A percentile compares a stretch with the other conserved stretches of the same genome.
Conservation (phyloP, 1,140 invertebrate species). For the Littorina saxatilis region DNA sequence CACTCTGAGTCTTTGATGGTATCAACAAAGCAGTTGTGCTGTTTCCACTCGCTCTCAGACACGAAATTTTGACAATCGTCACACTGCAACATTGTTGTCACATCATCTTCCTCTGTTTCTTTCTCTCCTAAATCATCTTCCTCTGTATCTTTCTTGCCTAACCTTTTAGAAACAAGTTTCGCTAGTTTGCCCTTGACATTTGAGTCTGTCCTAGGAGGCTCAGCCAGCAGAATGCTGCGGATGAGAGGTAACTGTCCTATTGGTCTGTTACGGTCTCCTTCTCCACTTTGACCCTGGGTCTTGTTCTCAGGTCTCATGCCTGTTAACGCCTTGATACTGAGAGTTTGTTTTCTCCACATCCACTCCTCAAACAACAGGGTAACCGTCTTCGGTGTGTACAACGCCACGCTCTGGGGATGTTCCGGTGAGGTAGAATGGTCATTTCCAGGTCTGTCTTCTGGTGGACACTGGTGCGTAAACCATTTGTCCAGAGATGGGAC, state of each 20-base stretch:
- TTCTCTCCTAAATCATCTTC: not conserved
- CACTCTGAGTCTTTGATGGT: too few relatives aligned
- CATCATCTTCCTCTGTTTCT: not conserved
- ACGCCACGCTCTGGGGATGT: not conserved
- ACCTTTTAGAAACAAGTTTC: not conserved
- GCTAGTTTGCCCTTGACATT: not conserved
- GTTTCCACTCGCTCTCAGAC: not conserved
- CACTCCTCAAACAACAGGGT: not conserved
- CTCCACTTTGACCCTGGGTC: not conserved
- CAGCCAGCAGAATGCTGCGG: not conserved
- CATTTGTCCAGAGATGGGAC: not conserved
- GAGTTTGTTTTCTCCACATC: not conserved
- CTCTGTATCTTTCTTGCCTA: not conserved
- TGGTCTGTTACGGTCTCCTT: too few relatives aligned
- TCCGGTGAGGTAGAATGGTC: not conserved
- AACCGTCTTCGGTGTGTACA: not conserved
- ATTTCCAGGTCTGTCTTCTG: not conserved
- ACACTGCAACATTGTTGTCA: not conserved
- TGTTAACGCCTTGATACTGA: not conserved
- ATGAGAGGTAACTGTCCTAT: conserved; percentile 4
- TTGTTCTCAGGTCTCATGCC: not conserved
- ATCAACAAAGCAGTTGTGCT: not conserved
- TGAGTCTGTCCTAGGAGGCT: not conserved
- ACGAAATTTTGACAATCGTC: conserved; percentile 3
- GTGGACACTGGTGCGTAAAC: conserved; percentile 1